Evolutionary conservation across 2,113 vertebrate species (phyloP), one percentile per base, ranked within the genome.

Genomic region (Capricornis sumatraensis): DNA sequence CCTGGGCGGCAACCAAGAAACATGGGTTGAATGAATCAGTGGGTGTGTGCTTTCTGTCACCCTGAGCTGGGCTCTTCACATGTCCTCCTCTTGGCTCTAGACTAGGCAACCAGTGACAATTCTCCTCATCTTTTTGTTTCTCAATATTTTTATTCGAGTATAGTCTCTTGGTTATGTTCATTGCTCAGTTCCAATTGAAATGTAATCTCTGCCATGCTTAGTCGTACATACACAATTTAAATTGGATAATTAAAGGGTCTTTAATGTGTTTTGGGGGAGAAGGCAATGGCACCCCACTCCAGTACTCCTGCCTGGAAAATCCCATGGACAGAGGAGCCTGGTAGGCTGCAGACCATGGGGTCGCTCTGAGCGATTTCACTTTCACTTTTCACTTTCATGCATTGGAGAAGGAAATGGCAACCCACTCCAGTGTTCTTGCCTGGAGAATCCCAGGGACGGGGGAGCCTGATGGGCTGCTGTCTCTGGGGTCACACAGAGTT

Each of bases 131-230:
- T 87, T 87, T 89, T 55, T 47, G 53, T 88, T 93, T 96, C 47
- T 62, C 6, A 52, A 1, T 62, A 15, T 62, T 62, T 62, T 62
- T 62, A 62, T 83, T 89, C 9, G 71, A 27, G 33, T 30, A 17
- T 27, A 83, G 3, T 47, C 30, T 79, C 78, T 57, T 52, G 10
- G 6, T 30, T 52, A 17, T 40, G 14, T 57, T 57, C 28, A 14
- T 60, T 17, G 40, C 58, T 15, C 40, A 33, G 82, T 93, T 96
- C 23, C 36, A 88, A 57, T 28, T 83, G 33, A 96, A 87, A 92
- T 50, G 3, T n/a, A 23, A 57, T 62, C 7, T 91, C 30, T 86
- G 6, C 36, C 21, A 62, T 97, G n/a, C 16, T 67, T 13, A 19
- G 92, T 86, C 10, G 19, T 88, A 83, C 62, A 21, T 79, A 13